Conservation (phyloP, 2,888 invertebrate species). For the Odontomyia ornata region DNA sequence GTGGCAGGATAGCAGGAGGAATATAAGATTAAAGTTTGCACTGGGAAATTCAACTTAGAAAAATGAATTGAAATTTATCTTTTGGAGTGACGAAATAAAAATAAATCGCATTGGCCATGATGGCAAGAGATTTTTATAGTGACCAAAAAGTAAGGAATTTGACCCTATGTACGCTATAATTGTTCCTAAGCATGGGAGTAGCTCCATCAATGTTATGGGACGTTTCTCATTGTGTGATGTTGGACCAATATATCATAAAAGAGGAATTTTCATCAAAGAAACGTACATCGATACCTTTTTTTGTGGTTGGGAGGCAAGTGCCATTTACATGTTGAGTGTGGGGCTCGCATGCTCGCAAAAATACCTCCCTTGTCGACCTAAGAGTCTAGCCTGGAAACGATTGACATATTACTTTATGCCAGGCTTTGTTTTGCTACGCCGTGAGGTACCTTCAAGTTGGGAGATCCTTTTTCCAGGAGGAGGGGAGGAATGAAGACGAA, state of each 20-base stretch:
- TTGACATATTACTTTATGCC: too few relatives aligned
- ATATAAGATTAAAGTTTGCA: not conserved
- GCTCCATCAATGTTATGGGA: not conserved
- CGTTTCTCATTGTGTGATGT: not conserved
- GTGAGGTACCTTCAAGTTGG: too few relatives aligned
- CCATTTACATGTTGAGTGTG: too few relatives aligned
- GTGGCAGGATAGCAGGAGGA: conserved; percentile 3
- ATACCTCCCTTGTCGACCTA: too few relatives aligned
- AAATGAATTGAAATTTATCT: not conserved
- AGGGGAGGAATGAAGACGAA: too few relatives aligned
- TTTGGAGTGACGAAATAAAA: conserved; percentile 2
- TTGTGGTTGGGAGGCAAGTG: too few relatives aligned
- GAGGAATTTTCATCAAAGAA: not conserved
- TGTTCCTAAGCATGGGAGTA: not conserved
- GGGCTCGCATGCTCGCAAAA: too few relatives aligned
- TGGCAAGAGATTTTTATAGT: not conserved
- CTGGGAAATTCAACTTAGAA: not conserved
- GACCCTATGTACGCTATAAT: not conserved
- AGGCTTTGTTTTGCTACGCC: too few relatives aligned
- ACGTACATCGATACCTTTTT: too few relatives aligned
- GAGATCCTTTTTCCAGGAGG: too few relatives aligned
- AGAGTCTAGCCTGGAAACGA: too few relatives aligned
- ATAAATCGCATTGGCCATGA: conserved; percentile 1
- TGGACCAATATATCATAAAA: not conserved
- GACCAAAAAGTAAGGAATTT: not conserved